These are phyloP conservation scores for Chiloscyllium plagiosum DNA, from an alignment of 2,113 vertebrate species.

Conservation along the genomic window DNA sequence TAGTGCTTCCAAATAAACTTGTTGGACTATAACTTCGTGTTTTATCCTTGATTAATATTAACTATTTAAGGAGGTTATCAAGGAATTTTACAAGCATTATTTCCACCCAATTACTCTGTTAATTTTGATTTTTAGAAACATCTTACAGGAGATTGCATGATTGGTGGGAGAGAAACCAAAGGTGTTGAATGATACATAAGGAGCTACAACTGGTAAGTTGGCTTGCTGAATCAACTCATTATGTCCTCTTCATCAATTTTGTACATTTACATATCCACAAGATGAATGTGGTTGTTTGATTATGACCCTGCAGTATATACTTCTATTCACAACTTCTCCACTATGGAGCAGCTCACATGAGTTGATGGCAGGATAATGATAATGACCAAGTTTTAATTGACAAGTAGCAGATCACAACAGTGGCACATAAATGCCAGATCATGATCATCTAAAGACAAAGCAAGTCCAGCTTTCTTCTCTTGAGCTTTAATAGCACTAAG, in stretches of 20 bases:
- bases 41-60: background rate
- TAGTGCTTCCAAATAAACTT: too few species aligned
- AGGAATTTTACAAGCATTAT: background rate
- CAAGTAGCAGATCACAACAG: background rate
- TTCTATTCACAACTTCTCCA: background rate
- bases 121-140: background rate
- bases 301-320: background rate
- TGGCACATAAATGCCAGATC: background rate
- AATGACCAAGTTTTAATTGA: background rate
- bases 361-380: background rate
- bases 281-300: background rate
- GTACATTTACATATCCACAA: background rate
- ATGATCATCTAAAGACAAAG: background rate
- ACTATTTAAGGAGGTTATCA: background rate
- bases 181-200: background rate
- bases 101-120: background rate
- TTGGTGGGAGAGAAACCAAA: background rate
- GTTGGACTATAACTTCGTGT: too few species aligned
- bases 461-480: background rate
- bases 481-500: background rate
- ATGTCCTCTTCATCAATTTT: background rate
- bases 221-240: background rate
- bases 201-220: background rate
- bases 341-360: background rate
- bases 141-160: background rate